These are phyloP conservation scores for Neosilurus mollespiculum DNA, from an alignment of 2,797 vertebrate genomes.

Conservation along the genomic window DNA sequence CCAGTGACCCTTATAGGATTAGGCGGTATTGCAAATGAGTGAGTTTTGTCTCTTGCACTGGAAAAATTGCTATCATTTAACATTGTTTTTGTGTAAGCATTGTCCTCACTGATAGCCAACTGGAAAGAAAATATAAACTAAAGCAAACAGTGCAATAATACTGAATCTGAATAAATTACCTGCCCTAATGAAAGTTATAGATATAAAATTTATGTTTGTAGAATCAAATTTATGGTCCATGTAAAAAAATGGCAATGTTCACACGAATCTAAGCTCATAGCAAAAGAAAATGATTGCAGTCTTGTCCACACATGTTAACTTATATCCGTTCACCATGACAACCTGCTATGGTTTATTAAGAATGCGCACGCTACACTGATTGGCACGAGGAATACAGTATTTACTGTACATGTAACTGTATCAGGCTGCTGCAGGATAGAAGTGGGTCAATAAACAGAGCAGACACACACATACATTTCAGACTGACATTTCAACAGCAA, in stretches of 20 bases:
- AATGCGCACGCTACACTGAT: not conserved
- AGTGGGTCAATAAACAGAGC: constrained; percentile 61
- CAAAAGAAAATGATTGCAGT: not conserved
- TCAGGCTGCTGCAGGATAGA: constrained; percentile 30
- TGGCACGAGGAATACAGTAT: not conserved
- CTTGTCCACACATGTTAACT: not conserved
- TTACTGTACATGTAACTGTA: not conserved
- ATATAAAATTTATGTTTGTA: not conserved
- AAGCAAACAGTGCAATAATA: not conserved
- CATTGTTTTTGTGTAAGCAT: not conserved
- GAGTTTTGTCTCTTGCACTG: not conserved
- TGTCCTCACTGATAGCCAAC: not conserved
- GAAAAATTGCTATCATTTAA: not conserved
- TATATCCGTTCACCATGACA: not conserved
- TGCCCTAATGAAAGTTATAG: not conserved
- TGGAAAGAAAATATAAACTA: not conserved
- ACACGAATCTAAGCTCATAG: not conserved
- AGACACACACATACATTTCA: constrained; percentile 19
- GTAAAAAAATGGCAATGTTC: not conserved
- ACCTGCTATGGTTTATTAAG: not conserved
- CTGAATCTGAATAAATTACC: not conserved
- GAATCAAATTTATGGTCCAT: not conserved
- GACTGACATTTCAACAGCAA: constrained; percentile 38
- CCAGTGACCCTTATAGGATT: no score
- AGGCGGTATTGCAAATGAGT: no score